These are phyloP conservation scores for Odontothrips loti DNA, from an alignment of 2,888 invertebrate genomes.

Conservation along the genomic window DNA sequence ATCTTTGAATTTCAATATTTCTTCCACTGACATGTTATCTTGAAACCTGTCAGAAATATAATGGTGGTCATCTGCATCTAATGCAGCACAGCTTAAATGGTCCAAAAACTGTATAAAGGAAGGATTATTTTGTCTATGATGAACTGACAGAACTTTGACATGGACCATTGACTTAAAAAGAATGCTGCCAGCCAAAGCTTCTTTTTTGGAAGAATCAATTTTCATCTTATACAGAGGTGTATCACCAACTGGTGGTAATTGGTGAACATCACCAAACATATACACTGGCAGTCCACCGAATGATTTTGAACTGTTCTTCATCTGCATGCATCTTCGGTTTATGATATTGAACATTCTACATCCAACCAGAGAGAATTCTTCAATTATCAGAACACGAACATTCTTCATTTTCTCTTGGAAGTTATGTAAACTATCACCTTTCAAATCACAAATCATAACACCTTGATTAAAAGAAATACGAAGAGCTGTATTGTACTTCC, in stretches of 20 bases:
- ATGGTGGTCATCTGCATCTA: background rate
- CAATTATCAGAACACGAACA: background rate
- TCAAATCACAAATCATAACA: background rate
- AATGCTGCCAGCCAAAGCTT: background rate
- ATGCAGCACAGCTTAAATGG: background rate
- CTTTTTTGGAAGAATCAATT: background rate
- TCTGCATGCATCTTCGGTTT: background rate
- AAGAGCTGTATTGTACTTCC: background rate
- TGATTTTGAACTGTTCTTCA: background rate
- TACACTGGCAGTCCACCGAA: background rate
- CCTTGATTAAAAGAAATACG: background rate
- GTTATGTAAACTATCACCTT: background rate
- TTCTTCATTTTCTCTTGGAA: background rate
- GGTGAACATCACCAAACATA: background rate
- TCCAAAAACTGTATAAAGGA: background rate
- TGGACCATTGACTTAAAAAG: background rate
- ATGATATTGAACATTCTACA: background rate
- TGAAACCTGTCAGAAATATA: background rate
- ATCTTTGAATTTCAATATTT: background rate
- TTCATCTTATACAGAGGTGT: background rate
- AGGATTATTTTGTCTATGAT: background rate
- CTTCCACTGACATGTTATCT: background rate
- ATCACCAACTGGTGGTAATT: background rate
- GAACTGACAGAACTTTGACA: background rate
- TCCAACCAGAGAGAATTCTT: background rate